phyloP scores from a whole-genome alignment of 2,888 invertebrate species.

The Thyatira batis region DNA sequence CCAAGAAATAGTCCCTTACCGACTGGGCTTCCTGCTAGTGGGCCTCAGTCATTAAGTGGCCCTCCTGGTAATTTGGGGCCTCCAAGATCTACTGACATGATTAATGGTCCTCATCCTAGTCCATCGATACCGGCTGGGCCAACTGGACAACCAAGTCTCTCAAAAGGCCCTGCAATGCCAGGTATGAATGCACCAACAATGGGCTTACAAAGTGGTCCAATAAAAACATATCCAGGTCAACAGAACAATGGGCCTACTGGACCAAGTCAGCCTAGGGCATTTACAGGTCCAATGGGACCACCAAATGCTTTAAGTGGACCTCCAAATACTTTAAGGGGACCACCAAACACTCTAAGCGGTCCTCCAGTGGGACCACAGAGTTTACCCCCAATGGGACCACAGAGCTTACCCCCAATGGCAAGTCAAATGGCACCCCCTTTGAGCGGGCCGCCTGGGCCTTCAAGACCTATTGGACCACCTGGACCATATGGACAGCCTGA shows the following conservation, averaged over 20 bases:
- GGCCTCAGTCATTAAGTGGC: conserved; percentile 33
- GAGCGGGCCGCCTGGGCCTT: conserved; percentile 19
- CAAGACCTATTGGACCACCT: conserved; percentile 21
- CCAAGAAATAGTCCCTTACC: conserved; percentile 56
- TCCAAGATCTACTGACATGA: conserved; percentile 27
- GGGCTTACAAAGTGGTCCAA: conserved; percentile 18
- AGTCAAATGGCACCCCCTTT: conserved; percentile 30
- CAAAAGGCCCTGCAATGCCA: conserved; percentile 17
- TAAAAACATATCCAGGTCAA: conserved; percentile 37
- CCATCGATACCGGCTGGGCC: conserved; percentile 22
- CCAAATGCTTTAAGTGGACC: conserved; percentile 7
- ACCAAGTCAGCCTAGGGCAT: conserved; percentile 26
- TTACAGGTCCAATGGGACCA: conserved; percentile 8
- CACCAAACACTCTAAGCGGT: background rate
- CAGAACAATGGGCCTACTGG: conserved; percentile 44
- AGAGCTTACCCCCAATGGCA: conserved; percentile 30
- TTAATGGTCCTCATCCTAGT: conserved; percentile 44
- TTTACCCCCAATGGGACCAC: conserved; percentile 16
- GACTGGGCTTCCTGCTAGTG: conserved; percentile 42
- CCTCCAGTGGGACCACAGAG: conserved; percentile 15
- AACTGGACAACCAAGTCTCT: conserved; percentile 22
- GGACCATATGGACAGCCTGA: conserved; percentile 18
- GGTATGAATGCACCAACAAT: conserved; percentile 10
- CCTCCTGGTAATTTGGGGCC: conserved; percentile 28
- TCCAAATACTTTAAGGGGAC: conserved; percentile 18